phyloP scores from a whole-genome alignment of 1,140 invertebrate genomes.

The Pomacea maculata region DNA sequence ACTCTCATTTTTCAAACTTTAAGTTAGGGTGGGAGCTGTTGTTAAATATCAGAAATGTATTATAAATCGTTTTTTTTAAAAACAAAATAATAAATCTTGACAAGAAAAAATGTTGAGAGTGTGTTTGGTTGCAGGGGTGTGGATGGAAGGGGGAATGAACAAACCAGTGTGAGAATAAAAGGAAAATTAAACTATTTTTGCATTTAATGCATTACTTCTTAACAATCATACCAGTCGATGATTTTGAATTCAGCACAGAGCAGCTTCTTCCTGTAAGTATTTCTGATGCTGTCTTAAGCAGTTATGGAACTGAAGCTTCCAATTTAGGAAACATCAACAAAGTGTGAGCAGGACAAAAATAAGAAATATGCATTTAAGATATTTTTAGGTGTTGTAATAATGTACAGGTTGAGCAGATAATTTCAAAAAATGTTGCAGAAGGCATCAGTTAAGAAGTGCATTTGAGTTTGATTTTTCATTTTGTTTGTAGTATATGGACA shows the following conservation, averaged over 20 bases:
- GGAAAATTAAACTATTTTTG: neutral
- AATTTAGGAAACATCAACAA: neutral
- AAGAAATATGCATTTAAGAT: too few relatives aligned
- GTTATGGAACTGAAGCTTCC: neutral
- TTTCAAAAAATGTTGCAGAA: neutral
- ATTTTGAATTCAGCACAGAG: conserved; percentile 90
- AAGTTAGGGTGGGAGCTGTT: too few relatives aligned
- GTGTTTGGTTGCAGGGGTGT: neutral
- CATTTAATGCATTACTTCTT: conserved; percentile 43
- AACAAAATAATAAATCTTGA: neutral
- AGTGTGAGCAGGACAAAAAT: too few relatives aligned
- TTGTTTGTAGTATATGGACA: conserved; percentile 77
- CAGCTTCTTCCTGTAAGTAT: conserved; percentile 74
- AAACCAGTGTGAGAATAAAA: neutral
- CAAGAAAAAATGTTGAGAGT: neutral
- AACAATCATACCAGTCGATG: conserved; percentile 76
- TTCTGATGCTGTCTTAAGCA: neutral
- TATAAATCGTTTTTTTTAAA: too few relatives aligned
- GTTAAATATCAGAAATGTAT: too few relatives aligned
- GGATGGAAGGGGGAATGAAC: neutral
- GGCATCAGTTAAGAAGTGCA: neutral
- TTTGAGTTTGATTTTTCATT: conserved; percentile 10
- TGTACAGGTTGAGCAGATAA: neutral
- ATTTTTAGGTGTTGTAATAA: too few relatives aligned
- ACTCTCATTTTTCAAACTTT: too few relatives aligned